A percentile compares a stretch with the other conserved stretches of the same genome.
phyloP scores from a whole-genome alignment of 1,140 invertebrate genomes.

The Ericerus pela region DNA sequence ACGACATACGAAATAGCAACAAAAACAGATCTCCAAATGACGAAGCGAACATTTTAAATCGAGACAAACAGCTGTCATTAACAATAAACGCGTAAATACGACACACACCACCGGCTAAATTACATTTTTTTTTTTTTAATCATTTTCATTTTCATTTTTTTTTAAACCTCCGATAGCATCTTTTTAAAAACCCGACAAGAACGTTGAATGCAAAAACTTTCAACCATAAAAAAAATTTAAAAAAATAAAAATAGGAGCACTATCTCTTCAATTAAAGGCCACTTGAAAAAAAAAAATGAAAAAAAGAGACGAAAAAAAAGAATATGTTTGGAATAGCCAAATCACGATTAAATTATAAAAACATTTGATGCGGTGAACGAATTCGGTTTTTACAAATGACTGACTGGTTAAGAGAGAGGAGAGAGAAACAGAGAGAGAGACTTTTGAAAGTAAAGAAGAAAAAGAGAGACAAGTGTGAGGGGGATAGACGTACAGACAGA shows the following conservation, averaged over 20 bases:
- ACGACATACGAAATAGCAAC: too few relatives aligned
- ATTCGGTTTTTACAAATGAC: background rate
- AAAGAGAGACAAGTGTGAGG: background rate
- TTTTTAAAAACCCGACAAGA: background rate
- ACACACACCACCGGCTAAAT: background rate
- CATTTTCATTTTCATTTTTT: too few relatives aligned
- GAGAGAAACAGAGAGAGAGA: too few relatives aligned
- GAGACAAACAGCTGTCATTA: background rate
- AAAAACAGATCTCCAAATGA: too few relatives aligned
- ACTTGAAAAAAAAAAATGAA: background rate
- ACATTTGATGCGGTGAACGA: background rate
- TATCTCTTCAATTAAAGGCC: background rate
- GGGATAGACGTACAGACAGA: background rate
- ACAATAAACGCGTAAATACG: background rate
- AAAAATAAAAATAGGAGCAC: too few relatives aligned
- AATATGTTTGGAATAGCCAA: too few relatives aligned
- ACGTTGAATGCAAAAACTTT: background rate
- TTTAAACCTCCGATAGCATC: background rate
- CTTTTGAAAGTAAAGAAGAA: too few relatives aligned
- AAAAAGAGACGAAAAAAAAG: too few relatives aligned
- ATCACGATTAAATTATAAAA: constrained; percentile 1
- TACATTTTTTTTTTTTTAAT: too few relatives aligned
- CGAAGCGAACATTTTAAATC: background rate
- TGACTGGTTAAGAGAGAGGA: too few relatives aligned
- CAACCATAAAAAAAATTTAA: too few relatives aligned